Percentiles rank a stretch among this genome's conserved stretches.
These are phyloP conservation scores for Drosophila kurseongensis DNA, from an alignment of 1,140 invertebrate genomes.

Conservation along the genomic window DNA sequence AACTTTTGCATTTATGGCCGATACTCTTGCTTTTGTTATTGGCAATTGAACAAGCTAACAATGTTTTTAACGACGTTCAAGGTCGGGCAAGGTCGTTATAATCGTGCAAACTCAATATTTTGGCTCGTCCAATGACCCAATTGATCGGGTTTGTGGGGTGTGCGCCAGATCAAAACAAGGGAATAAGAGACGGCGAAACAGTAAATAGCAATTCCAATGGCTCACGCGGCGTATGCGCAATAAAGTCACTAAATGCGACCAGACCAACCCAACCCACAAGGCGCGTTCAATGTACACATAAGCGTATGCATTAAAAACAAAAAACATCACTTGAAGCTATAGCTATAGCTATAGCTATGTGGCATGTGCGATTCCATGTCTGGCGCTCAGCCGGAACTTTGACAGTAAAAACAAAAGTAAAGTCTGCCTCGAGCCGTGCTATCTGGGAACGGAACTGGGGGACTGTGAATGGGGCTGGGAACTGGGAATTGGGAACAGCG, in stretches of 20 bases:
- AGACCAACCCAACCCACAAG: slow-evolving; percentile 52
- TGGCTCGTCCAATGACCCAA: slow-evolving; percentile 74
- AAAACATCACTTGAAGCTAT: slow-evolving; percentile 20
- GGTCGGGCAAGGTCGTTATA: slow-evolving; percentile 80
- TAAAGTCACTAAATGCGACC: slow-evolving; percentile 49
- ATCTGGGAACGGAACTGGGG: slow-evolving; percentile 36
- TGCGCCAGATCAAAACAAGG: slow-evolving; percentile 36
- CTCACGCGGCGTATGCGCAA: slow-evolving; percentile 76
- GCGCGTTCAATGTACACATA: slow-evolving; percentile 62
- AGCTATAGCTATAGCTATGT: background rate
- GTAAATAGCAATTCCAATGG: slow-evolving; percentile 46
- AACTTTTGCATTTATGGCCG: slow-evolving; percentile 8
- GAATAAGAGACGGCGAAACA: slow-evolving; percentile 23
- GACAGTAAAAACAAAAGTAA: slow-evolving; percentile 34
- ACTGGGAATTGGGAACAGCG: slow-evolving; percentile 1
- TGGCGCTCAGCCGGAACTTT: slow-evolving; percentile 73
- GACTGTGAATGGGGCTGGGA: slow-evolving; percentile 31
- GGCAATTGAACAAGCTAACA: slow-evolving; percentile 41
- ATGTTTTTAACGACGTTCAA: slow-evolving; percentile 61
- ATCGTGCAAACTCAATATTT: slow-evolving; percentile 47
- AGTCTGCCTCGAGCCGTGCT: slow-evolving; percentile 26
- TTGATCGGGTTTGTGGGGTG: slow-evolving; percentile 51
- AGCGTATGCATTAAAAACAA: slow-evolving; percentile 42
- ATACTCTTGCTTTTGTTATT: slow-evolving; percentile 37
- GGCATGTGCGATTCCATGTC: slow-evolving; percentile 39